Percentiles rank a stretch among this genome's conserved stretches.
phyloP scores from a whole-genome alignment of 2,113 vertebrate species.

The Pelecanus crispus region DNA sequence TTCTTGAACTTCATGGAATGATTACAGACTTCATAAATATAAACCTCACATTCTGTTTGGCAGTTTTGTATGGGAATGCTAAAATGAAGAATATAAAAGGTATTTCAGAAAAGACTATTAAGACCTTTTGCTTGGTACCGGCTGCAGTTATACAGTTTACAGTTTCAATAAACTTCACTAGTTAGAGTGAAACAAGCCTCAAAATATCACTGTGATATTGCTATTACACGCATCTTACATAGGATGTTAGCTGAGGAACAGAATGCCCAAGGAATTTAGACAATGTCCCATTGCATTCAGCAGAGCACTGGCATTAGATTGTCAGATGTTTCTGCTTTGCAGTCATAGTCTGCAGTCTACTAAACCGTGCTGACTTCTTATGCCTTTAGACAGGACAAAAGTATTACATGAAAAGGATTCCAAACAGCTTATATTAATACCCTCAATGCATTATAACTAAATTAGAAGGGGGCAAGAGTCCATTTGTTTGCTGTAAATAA shows the following conservation, averaged over 20 bases:
- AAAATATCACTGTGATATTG: background rate
- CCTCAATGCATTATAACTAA: background rate
- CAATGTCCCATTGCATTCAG: background rate
- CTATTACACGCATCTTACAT: background rate
- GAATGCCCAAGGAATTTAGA: background rate
- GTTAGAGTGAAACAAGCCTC: background rate
- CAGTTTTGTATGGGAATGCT: slow-evolving; percentile 18
- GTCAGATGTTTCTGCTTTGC: background rate
- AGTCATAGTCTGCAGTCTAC: background rate
- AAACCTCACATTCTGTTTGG: slow-evolving; percentile 56
- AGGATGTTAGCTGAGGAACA: background rate
- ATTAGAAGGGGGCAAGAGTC: background rate
- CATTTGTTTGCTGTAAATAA: background rate
- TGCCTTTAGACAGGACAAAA: background rate
- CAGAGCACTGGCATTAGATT: background rate
- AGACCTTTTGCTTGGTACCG: background rate
- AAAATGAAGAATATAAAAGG: slow-evolving; percentile 34
- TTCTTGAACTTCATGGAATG: slow-evolving; percentile 66
- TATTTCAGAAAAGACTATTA: background rate
- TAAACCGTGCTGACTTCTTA: background rate
- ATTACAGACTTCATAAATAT: slow-evolving; percentile 71
- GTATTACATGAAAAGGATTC: background rate
- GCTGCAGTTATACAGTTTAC: background rate
- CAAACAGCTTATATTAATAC: background rate
- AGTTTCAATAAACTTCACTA: background rate